Conservation (phyloP, 2,113 vertebrate species). For the Sturnus vulgaris region DNA sequence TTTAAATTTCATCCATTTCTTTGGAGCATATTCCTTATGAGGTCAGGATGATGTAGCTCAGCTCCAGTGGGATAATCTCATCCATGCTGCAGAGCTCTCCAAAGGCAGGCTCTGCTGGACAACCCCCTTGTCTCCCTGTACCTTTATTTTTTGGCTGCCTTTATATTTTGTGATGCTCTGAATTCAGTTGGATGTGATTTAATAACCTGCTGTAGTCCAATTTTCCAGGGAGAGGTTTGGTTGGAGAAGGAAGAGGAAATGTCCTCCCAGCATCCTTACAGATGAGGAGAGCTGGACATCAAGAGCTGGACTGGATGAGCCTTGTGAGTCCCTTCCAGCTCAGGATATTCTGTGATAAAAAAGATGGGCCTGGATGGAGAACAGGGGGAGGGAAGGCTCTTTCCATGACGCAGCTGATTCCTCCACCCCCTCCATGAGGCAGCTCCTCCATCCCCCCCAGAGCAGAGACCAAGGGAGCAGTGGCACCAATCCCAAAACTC, state of each 20-base stretch:
- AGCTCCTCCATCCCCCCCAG: neutral
- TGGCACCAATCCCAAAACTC: accelerated
- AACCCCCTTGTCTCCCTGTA: neutral
- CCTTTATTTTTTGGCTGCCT: neutral
- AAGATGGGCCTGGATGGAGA: neutral
- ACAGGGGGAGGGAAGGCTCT: neutral
- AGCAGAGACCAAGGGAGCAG: neutral
- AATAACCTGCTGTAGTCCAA: neutral
- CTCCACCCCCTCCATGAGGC: neutral
- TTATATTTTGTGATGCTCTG: neutral
- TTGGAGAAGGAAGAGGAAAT: neutral
- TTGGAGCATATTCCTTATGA: neutral
- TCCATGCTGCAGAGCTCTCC: neutral
- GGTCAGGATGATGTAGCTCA: neutral
- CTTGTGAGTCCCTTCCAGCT: neutral
- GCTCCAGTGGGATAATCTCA: neutral
- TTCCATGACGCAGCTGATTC: neutral
- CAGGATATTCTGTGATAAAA: neutral
- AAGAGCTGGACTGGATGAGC: neutral
- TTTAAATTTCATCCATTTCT: neutral
- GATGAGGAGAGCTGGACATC: neutral
- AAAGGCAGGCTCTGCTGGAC: neutral
- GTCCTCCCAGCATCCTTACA: neutral
- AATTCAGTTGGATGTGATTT: neutral
- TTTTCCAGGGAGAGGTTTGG: neutral